Conservation (phyloP, 2,113 vertebrate genomes). For the Siphamia tubifer region DNA sequence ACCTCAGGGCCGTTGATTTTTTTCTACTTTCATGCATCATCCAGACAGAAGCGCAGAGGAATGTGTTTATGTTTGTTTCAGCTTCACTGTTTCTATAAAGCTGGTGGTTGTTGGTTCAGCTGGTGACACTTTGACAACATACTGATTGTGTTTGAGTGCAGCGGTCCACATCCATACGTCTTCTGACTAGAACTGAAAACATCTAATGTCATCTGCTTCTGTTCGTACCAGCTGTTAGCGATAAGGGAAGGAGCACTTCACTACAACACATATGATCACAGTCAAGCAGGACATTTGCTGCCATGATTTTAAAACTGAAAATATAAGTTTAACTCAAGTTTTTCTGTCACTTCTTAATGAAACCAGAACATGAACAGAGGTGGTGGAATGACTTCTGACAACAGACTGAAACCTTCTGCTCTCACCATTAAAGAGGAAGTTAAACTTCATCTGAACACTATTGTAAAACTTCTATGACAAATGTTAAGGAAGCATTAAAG, state of each 20-base stretch:
- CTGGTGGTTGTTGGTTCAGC: neutral
- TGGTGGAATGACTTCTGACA: conserved; percentile 1
- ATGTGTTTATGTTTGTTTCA: neutral
- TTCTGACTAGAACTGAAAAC: conserved; percentile 9
- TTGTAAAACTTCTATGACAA: conserved; percentile 51
- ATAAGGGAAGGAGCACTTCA: neutral
- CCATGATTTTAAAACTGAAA: neutral
- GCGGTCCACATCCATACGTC: neutral
- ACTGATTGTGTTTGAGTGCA: conserved; percentile 9
- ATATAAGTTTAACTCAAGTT: neutral
- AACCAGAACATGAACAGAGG: neutral
- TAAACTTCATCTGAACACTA: neutral
- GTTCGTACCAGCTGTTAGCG: too few species aligned
- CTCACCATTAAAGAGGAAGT: conserved; percentile 9
- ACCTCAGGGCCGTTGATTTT: too few species aligned
- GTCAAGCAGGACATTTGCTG: neutral
- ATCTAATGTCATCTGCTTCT: conserved; percentile 1
- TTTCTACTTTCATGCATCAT: too few species aligned
- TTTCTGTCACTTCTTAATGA: neutral
- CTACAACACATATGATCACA: neutral
- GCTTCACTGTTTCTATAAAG: neutral
- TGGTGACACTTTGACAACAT: conserved; percentile 31
- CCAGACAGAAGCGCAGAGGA: too few species aligned
- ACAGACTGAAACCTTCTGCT: conserved; percentile 32
- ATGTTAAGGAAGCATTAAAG: conserved; percentile 53